phyloP scores from a whole-genome alignment of 2,797 vertebrate species.

The Manis javanica region DNA sequence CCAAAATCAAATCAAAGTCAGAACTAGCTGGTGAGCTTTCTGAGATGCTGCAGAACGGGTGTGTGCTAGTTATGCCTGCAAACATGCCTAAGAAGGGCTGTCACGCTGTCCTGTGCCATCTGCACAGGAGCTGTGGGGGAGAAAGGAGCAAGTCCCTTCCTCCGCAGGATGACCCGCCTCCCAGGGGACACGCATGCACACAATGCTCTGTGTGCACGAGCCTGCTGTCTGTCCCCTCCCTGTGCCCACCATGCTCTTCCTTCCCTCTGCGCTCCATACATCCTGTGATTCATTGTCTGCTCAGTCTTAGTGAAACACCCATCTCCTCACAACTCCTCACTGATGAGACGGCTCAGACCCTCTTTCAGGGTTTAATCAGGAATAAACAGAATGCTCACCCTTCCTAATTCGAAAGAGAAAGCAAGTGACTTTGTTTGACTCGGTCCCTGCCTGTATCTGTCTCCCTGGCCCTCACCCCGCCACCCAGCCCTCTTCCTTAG shows the following conservation, averaged over 20 bases:
- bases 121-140: background rate
- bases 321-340: background rate
- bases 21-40: background rate
- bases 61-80: rapidly evolving
- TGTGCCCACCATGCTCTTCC: background rate
- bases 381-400: background rate
- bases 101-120: rapidly evolving
- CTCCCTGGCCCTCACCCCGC: background rate
- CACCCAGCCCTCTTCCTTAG: background rate
- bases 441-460: background rate
- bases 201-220: background rate
- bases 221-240: background rate
- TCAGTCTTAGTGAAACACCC: background rate
- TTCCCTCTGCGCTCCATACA: background rate
- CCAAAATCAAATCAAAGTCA: background rate
- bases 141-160: background rate
- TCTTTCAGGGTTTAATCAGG: background rate
- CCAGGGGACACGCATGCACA: background rate
- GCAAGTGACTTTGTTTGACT: background rate
- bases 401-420: background rate
- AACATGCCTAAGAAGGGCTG: rapidly evolving
- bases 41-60: rapidly evolving
- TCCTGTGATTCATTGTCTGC: background rate
- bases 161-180: no score
- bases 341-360: background rate